Evolutionary conservation across 2,113 vertebrate species (phyloP), one percentile per base, ranked within the genome.

Genomic region (Corvus moneduloides): DNA sequence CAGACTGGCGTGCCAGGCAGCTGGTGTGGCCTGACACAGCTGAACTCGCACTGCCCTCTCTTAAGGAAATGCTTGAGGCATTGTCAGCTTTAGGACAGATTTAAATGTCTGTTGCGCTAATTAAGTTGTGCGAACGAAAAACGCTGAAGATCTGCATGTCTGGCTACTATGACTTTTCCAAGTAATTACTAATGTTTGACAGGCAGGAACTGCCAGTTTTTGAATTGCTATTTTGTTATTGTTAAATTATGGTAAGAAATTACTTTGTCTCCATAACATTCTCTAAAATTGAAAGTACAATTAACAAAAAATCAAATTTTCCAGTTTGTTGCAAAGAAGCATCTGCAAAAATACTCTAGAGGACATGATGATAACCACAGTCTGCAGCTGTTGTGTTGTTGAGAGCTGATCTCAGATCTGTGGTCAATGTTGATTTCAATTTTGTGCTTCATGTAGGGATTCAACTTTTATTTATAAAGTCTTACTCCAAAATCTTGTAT

Each of bases 251-350:
- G 32, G 62, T 76, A 80, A 63, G 72, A 93, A 73, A 92, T 94
- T 83, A 83, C 58, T 93, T 91, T 73, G 59, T 81, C 39, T 86
- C 33, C 43, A 32, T 88, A 88, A 85, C 20, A 33, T 86, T 94
- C 35, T 66, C 68, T 81, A 59, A 84, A 90, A 84, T 84, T 87
- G 84, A 94, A 90, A 79, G 63, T 69, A 85, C 69, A 91, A 68
- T 96, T 94, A 90, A 89, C 55, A 66, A 94, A 94, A 90, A 84
- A 90, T 89, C 63, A 84, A 30, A 87, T 95, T 96, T 94, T 94
- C 83, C 80, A 77, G 61, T 81, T 90, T 93, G 59, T 71, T 92
- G 79, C 51, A 92, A 67, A 55, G 80, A 54, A 90, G 63, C 72
- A 95, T 96, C 92, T 97, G 94, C 39, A 78, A 59, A 95, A 84